phyloP scores from a whole-genome alignment of 2,797 vertebrate species.

The Cygnus olor region DNA sequence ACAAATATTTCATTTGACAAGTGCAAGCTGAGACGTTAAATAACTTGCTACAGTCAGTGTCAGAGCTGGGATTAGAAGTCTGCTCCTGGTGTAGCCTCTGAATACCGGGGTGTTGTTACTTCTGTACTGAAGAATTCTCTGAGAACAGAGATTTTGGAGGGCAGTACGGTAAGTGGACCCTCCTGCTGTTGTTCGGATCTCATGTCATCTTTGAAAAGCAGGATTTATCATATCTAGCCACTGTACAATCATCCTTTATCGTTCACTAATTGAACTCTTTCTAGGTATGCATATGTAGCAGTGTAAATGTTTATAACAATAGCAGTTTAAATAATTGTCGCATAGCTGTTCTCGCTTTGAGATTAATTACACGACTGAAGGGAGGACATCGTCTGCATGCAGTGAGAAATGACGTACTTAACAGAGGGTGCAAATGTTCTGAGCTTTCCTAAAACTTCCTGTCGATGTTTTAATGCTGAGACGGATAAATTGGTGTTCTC shows the following conservation, averaged over 20 bases:
- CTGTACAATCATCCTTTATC: background rate
- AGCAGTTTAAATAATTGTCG: background rate
- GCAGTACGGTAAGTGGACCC: background rate
- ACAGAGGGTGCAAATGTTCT: background rate
- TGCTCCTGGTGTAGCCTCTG: background rate
- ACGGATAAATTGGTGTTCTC: background rate
- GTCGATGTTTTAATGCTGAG: background rate
- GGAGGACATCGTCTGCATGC: background rate
- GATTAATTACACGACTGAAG: background rate
- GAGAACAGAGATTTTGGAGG: constrained; percentile 6
- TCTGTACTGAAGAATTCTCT: background rate
- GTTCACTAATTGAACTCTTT: background rate
- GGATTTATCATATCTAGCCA: background rate
- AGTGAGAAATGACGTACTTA: background rate
- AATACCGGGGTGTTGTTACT: background rate
- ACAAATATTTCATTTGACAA: background rate
- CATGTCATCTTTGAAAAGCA: background rate
- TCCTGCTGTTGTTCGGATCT: background rate
- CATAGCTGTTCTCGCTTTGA: background rate
- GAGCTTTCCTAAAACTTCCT: background rate
- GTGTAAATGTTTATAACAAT: background rate
- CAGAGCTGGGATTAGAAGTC: constrained; percentile 24
- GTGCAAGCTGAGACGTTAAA: constrained; percentile 3
- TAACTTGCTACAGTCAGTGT: background rate
- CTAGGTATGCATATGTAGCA: background rate